Percentiles rank a stretch among this genome's conserved stretches.
phyloP scores from a whole-genome alignment of 2,888 invertebrate species.

The Mimas tiliae region DNA sequence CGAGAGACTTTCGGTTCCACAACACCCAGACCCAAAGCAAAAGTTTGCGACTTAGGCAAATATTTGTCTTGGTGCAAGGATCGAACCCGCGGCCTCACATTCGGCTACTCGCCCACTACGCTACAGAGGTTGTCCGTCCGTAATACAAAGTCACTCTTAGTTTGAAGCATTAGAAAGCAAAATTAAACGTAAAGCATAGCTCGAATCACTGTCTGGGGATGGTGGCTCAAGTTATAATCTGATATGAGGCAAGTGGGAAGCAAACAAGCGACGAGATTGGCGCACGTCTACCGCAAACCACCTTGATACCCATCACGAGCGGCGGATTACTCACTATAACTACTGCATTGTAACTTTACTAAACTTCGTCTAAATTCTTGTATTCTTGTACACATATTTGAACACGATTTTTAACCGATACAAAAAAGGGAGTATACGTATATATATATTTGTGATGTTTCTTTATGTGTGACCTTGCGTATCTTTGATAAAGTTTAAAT shows the following conservation, averaged over 20 bases:
- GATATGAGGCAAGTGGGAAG: slow-evolving; percentile 33
- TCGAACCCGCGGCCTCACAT: too few species aligned
- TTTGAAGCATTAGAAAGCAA: slow-evolving; percentile 37
- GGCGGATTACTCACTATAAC: slow-evolving; percentile 11
- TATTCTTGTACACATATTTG: background rate
- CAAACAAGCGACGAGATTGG: slow-evolving; percentile 43
- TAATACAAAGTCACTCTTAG: background rate
- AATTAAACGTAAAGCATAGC: slow-evolving; percentile 46
- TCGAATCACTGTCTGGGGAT: slow-evolving; percentile 30
- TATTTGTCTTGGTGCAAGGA: too few species aligned
- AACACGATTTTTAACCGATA: background rate
- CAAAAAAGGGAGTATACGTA: too few species aligned
- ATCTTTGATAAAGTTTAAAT: too few species aligned
- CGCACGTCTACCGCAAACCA: slow-evolving; percentile 38
- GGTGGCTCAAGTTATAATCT: slow-evolving; percentile 35
- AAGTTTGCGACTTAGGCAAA: too few species aligned
- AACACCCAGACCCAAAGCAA: too few species aligned
- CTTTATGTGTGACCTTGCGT: too few species aligned
- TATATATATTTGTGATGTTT: too few species aligned
- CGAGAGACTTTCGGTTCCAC: too few species aligned
- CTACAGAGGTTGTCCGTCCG: too few species aligned
- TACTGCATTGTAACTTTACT: slow-evolving; percentile 11
- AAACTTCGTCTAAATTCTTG: background rate
- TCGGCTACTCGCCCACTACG: too few species aligned
- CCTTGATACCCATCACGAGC: slow-evolving; percentile 24